phyloP scores from a whole-genome alignment of 2,888 invertebrate genomes.

The Rotaria socialis region DNA sequence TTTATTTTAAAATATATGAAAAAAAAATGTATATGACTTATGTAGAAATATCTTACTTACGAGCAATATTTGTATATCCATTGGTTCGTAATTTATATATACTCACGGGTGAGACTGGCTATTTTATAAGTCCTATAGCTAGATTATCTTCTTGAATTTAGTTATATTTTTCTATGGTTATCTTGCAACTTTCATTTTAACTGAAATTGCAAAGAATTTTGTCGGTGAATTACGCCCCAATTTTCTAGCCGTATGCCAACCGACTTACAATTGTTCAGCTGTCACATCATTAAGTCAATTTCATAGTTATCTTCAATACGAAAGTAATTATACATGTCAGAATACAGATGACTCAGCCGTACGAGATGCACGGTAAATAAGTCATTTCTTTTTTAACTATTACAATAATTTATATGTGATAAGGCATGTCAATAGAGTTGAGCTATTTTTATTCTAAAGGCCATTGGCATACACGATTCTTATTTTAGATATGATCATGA shows the following conservation, averaged over 20 bases:
- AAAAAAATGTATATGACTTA: background rate
- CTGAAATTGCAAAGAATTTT: conserved; percentile 44
- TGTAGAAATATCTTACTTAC: conserved; percentile 36
- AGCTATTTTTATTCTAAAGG: too few species aligned
- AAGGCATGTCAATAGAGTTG: too few species aligned
- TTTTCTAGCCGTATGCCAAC: conserved; percentile 43
- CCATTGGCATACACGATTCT: too few species aligned
- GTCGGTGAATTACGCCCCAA: conserved; percentile 46
- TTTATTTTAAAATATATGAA: background rate
- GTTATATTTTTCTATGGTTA: conserved; percentile 42
- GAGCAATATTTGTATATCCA: background rate
- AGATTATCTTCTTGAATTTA: background rate
- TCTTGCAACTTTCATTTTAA: conserved; percentile 42
- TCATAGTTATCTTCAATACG: background rate
- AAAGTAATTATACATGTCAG: background rate
- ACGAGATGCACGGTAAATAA: background rate
- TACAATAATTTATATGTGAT: too few species aligned
- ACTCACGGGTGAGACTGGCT: background rate
- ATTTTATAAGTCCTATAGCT: too few species aligned
- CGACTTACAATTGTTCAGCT: background rate
- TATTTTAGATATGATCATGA: too few species aligned
- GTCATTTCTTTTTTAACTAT: background rate
- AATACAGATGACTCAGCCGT: background rate
- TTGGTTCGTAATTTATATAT: conserved; percentile 40
- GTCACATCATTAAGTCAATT: background rate